Evolutionary conservation across 2,113 vertebrate species (phyloP).

Genomic region (Pseudopodoces humilis): DNA sequence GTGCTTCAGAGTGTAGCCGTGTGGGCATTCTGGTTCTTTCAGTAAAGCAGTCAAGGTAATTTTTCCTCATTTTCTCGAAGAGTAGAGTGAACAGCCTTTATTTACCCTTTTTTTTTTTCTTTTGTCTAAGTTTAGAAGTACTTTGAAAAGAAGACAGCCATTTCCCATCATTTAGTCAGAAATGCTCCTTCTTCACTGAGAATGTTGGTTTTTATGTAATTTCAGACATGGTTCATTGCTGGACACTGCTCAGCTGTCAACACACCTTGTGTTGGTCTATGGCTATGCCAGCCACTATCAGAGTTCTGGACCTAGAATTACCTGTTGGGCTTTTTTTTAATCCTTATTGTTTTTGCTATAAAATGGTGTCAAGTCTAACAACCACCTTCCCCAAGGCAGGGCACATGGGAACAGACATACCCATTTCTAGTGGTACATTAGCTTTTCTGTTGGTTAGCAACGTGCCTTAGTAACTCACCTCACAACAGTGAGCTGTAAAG

Average conservation of each 20-base stretch:
- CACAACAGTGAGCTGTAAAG: not conserved
- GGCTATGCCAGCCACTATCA: rapidly evolving
- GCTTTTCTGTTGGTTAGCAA: not conserved
- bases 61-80: not conserved
- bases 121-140: not conserved
- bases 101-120: not conserved
- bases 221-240: not conserved
- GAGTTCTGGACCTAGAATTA: not conserved
- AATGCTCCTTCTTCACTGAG: not conserved
- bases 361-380: not conserved
- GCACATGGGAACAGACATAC: not conserved
- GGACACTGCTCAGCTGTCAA: not conserved
- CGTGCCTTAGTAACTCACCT: not conserved
- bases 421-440: not conserved
- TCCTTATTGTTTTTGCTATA: not conserved
- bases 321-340: not conserved
- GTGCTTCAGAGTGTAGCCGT: not conserved
- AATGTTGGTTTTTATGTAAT: not conserved
- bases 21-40: not conserved
- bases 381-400: not conserved
- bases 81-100: not conserved
- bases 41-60: not conserved
- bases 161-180: not conserved
- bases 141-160: not conserved
- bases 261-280: rapidly evolving